phyloP scores from a whole-genome alignment of 1,140 invertebrate species.

The Luehdorfia chinensis region DNA sequence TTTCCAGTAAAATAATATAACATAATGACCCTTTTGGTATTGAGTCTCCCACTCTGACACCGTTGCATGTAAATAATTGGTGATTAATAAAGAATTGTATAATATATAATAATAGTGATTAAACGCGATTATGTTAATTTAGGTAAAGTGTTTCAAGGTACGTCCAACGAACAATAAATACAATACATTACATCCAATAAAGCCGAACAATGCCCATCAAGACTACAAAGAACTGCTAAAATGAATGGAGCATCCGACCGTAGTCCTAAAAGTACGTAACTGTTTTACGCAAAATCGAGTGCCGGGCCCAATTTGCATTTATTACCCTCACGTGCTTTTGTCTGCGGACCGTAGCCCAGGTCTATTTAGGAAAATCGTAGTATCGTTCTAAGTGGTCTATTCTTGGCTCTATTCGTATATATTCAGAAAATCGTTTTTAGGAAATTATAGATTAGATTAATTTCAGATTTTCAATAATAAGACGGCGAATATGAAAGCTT shows the following conservation, averaged over 20 bases:
- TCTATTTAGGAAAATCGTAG: constrained; percentile 36
- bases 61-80: no score
- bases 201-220: constrained; percentile 8
- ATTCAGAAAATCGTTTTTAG: no score
- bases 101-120: no score
- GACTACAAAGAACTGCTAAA: constrained; percentile 12
- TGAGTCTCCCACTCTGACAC: no score
- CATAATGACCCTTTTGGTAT: no score
- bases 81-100: no score
- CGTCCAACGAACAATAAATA: constrained; percentile 2
- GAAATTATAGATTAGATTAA: no score
- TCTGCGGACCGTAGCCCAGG: constrained; percentile 18
- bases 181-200: constrained; percentile 10
- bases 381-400: constrained; percentile 17
- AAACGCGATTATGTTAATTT: no score
- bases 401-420: background rate
- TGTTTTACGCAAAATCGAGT: constrained; percentile 39
- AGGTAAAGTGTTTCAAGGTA: background rate
- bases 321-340: constrained; percentile 43
- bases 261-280: constrained; percentile 11
- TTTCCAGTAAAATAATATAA: no score
- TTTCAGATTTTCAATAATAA: no score
- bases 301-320: constrained; percentile 48
- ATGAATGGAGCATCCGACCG: constrained; percentile 9
- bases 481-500: no score